These are phyloP conservation scores for Barnardius zonarius DNA, from an alignment of 2,113 vertebrate genomes.

Conservation along the genomic window DNA sequence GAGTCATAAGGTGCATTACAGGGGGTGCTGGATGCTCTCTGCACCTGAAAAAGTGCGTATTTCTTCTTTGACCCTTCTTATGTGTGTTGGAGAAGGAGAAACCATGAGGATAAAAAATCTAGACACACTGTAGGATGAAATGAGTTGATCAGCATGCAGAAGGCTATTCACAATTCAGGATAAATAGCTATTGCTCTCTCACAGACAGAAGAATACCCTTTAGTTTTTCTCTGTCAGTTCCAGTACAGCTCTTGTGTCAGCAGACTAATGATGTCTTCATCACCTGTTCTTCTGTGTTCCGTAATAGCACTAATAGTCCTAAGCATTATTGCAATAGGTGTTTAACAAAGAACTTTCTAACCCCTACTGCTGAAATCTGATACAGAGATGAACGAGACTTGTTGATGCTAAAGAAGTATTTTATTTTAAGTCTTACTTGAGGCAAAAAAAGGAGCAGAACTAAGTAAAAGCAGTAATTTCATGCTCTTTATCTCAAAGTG, in stretches of 20 bases:
- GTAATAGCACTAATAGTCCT: background rate
- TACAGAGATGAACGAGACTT: background rate
- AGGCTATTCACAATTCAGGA: background rate
- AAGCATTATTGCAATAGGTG: background rate
- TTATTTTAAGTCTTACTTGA: background rate
- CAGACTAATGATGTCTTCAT: background rate
- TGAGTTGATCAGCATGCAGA: background rate
- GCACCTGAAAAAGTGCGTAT: background rate
- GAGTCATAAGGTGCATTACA: background rate
- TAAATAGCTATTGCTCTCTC: background rate
- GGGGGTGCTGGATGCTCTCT: background rate
- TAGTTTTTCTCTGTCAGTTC: background rate
- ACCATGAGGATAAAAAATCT: background rate
- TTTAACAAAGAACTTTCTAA: background rate
- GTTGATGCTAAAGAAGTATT: background rate
- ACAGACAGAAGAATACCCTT: background rate
- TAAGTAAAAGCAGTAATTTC: background rate
- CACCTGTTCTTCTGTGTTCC: background rate
- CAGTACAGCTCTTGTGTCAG: background rate
- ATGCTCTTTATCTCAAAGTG: background rate
- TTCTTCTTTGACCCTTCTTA: background rate
- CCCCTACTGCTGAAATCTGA: background rate
- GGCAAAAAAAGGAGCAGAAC: background rate
- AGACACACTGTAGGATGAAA: background rate
- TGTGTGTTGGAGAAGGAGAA: background rate